Percentiles rank a stretch among this genome's conserved stretches.
These are phyloP conservation scores for Montifringilla adamsi DNA, from an alignment of 2,113 vertebrate genomes.

Conservation along the genomic window DNA sequence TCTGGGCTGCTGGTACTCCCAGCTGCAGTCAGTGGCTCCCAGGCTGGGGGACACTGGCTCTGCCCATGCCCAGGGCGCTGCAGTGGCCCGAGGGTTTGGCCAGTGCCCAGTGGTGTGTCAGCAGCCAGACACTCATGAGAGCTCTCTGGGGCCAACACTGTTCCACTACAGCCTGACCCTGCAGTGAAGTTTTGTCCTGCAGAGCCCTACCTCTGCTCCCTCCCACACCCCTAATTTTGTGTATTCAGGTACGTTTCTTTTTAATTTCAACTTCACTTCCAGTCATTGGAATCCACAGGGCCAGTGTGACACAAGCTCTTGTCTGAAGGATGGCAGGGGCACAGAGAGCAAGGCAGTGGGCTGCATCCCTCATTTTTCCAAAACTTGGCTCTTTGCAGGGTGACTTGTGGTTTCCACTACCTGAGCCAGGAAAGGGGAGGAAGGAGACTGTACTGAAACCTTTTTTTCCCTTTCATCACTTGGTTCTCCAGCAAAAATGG, in stretches of 20 bases:
- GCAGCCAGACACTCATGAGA: neutral
- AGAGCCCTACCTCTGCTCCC: neutral
- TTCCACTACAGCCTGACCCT: neutral
- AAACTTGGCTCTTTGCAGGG: neutral
- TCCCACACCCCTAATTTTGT: neutral
- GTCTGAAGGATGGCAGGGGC: neutral
- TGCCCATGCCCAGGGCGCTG: neutral
- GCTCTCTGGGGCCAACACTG: neutral
- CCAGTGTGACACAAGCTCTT: neutral
- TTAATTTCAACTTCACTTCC: neutral
- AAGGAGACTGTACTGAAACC: neutral
- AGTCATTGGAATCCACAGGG: neutral
- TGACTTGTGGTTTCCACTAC: neutral
- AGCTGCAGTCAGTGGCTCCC: rapidly evolving
- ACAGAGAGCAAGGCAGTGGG: neutral
- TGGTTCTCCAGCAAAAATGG: neutral
- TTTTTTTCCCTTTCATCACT: neutral
- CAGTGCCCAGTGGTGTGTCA: neutral
- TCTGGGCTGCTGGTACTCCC: neutral
- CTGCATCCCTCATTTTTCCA: neutral
- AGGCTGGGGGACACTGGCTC: neutral
- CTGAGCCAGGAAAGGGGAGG: neutral
- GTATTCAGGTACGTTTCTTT: neutral
- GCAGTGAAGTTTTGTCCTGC: neutral
- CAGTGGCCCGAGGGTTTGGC: neutral